Conservation (phyloP, 2,888 invertebrate genomes). For the Acronicta psi region DNA sequence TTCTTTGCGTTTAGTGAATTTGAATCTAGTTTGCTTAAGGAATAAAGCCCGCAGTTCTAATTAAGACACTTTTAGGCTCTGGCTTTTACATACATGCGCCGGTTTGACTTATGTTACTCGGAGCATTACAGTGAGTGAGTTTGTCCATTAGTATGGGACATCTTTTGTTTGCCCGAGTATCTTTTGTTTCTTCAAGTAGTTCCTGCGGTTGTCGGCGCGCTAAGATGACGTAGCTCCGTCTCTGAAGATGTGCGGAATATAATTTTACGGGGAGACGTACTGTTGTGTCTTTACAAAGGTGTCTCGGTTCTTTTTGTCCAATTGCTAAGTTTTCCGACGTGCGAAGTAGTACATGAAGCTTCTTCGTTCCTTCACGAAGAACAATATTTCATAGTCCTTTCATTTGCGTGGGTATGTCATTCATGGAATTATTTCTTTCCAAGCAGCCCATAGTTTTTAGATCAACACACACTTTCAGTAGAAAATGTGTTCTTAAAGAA, state of each 20-base stretch:
- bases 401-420: too few species aligned
- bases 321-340: not conserved
- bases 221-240: slow-evolving; percentile 19
- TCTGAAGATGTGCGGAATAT: slow-evolving; percentile 37
- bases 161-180: slow-evolving; percentile 40
- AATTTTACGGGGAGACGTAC: slow-evolving; percentile 30
- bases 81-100: too few species aligned
- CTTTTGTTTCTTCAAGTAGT: slow-evolving; percentile 43
- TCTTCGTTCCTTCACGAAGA: too few species aligned
- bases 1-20: too few species aligned
- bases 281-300: slow-evolving; percentile 31
- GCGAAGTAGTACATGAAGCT: not conserved
- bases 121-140: slow-evolving; percentile 31
- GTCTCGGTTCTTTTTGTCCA: not conserved
- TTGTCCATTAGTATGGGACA: slow-evolving; percentile 25
- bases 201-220: slow-evolving; percentile 31
- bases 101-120: not conserved
- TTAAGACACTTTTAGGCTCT: too few species aligned
- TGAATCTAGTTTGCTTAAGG: too few species aligned
- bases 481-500: too few species aligned
- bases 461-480: too few species aligned
- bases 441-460: too few species aligned
- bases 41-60: too few species aligned
- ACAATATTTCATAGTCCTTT: too few species aligned
- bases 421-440: too few species aligned